Evolutionary conservation across 2,797 vertebrate species (phyloP).

Genomic region (Champsocephalus gunnari): DNA sequence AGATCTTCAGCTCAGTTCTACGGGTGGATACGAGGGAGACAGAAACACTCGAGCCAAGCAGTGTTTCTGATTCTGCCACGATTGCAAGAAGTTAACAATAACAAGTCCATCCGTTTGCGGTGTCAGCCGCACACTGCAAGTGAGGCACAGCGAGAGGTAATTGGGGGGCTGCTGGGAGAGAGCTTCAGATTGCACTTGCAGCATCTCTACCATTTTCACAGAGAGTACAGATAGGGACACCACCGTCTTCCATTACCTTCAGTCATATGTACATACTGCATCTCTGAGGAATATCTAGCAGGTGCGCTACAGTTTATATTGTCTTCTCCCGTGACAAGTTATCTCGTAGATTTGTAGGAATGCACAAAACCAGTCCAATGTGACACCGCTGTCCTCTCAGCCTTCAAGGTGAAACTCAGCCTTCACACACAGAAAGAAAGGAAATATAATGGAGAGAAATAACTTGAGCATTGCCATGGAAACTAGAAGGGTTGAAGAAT

Average conservation of each 20-base stretch:
- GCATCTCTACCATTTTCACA: constrained; percentile 48
- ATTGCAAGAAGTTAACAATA: constrained; percentile 18
- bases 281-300: constrained; percentile 11
- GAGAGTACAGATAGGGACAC: constrained; percentile 60
- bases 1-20: not conserved
- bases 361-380: constrained; percentile 31
- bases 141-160: constrained; percentile 44
- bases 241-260: constrained; percentile 4
- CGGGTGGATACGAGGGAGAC: not conserved
- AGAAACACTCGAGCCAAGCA: not conserved
- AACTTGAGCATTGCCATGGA: constrained; percentile 68
- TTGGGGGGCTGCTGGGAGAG: constrained; percentile 40
- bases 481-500: constrained; percentile 62
- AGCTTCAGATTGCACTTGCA: constrained; percentile 60
- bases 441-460: constrained; percentile 41
- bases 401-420: constrained; percentile 71
- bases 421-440: constrained; percentile 65
- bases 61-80: constrained; percentile 1
- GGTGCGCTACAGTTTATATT: constrained; percentile 10
- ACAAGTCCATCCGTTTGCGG: constrained; percentile 29
- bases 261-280: no score
- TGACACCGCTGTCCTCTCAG: constrained; percentile 61
- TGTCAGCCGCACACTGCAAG: constrained; percentile 42
- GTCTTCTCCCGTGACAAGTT: constrained; percentile 30
- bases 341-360: not conserved